Conservation (phyloP, 2,888 invertebrate species). For the Tiliacea citrago region DNA sequence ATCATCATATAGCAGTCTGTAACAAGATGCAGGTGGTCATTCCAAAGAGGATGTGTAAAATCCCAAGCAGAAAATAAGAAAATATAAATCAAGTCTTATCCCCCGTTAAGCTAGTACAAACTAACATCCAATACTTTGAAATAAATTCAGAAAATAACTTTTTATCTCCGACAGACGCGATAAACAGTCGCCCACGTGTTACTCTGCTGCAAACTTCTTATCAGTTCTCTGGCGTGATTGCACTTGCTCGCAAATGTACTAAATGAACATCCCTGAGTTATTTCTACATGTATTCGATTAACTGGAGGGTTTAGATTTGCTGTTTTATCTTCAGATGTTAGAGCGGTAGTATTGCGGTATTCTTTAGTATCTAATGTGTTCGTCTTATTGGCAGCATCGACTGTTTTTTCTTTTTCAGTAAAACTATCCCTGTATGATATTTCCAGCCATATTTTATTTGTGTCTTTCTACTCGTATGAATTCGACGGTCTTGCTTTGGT, state of each 20-base stretch:
- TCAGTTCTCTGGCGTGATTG: slow-evolving; percentile 55
- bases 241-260: slow-evolving; percentile 57
- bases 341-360: slow-evolving; percentile 11
- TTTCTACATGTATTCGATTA: slow-evolving; percentile 44
- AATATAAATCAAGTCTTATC: slow-evolving; percentile 42
- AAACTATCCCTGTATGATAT: not conserved
- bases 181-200: slow-evolving; percentile 60
- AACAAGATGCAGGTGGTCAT: slow-evolving; percentile 1
- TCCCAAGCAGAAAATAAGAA: not conserved
- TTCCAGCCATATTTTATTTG: not conserved
- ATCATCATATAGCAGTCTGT: no score
- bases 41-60: slow-evolving; percentile 23
- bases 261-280: slow-evolving; percentile 45
- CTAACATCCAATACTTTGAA: slow-evolving; percentile 46
- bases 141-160: slow-evolving; percentile 57
- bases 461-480: not conserved
- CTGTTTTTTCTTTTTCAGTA: not conserved
- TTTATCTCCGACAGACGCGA: slow-evolving; percentile 57
- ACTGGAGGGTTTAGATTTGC: slow-evolving; percentile 26
- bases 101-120: slow-evolving; percentile 42
- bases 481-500: not conserved
- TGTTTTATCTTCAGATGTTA: slow-evolving; percentile 30
- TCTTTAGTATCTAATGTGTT: not conserved
- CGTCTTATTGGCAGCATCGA: slow-evolving; percentile 3
- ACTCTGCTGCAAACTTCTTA: slow-evolving; percentile 48